A percentile compares a stretch with the other conserved stretches of the same genome.
Evolutionary conservation across 30 jellyfish, hydroid and myxozoan species (phyloP).

Genomic region (Phacellophora camtschatica): DNA sequence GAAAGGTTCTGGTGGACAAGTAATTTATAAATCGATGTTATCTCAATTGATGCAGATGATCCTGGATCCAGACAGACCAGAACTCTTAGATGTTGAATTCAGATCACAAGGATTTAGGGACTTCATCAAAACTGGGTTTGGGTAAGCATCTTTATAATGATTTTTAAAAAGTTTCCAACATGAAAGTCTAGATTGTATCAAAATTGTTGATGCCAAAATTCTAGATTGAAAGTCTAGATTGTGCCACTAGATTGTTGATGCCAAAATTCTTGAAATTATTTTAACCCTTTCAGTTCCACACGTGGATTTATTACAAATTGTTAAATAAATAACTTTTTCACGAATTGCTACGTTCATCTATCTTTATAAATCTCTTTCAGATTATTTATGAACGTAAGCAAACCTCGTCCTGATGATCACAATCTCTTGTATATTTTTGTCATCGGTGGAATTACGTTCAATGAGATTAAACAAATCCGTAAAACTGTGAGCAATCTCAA

Average conservation of each 20-base stretch:
- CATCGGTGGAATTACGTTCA: slow-evolving; percentile 86
- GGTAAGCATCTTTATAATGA: slow-evolving; percentile 79
- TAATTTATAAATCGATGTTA: slow-evolving; percentile 46
- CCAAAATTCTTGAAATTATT: too few species aligned
- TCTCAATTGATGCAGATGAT: slow-evolving; percentile 64
- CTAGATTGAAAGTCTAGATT: too few species aligned
- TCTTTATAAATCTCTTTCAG: too few species aligned
- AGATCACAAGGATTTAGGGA: slow-evolving; percentile 89
- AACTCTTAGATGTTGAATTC: slow-evolving; percentile 75
- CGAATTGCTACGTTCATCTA: too few species aligned
- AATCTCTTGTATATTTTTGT: slow-evolving; percentile 56
- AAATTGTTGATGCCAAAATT: too few species aligned
- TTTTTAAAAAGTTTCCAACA: too few species aligned
- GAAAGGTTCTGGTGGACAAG: slow-evolving; percentile 32
- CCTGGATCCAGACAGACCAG: slow-evolving; percentile 69
- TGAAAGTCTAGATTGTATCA: too few species aligned
- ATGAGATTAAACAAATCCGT: slow-evolving; percentile 71
- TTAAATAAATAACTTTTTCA: too few species aligned
- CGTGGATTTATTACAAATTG: too few species aligned
- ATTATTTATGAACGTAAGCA: slow-evolving; percentile 89
- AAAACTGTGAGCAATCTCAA: slow-evolving; percentile 38
- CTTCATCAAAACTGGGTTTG: slow-evolving; percentile 88
- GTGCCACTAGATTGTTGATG: too few species aligned
- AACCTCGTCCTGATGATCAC: slow-evolving; percentile 96
- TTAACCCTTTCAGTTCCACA: too few species aligned